phyloP scores from a whole-genome alignment of 1,140 invertebrate genomes.

The Drosophila miranda region DNA sequence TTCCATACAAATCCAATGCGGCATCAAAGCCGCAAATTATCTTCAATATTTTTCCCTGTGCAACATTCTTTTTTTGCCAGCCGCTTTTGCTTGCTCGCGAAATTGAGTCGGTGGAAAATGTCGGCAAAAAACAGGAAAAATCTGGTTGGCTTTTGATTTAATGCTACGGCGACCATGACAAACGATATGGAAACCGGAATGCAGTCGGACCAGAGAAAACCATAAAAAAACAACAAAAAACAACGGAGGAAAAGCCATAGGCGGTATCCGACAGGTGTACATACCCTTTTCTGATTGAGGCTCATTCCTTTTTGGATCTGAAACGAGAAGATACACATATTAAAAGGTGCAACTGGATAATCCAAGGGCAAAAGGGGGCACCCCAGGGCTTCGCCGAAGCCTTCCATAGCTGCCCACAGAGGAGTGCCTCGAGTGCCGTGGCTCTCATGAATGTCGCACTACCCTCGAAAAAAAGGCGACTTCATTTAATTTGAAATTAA shows the following conservation, averaged over 20 bases:
- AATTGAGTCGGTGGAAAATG: constrained; percentile 55
- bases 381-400: no score
- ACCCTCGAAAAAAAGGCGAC: no score
- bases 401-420: no score
- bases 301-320: no score
- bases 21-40: constrained; percentile 63
- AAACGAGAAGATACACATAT: no score
- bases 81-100: constrained; percentile 1
- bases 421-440: no score
- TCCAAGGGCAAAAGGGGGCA: no score
- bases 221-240: neutral
- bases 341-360: no score
- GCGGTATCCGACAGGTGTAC: no score
- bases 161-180: constrained; percentile 50
- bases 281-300: no score
- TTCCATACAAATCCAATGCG: constrained; percentile 63
- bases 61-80: constrained; percentile 10
- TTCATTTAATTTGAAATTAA: constrained; percentile 29
- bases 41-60: constrained; percentile 55
- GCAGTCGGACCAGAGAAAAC: neutral
- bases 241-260: no score
- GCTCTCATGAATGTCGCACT: no score
- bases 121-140: constrained; percentile 16
- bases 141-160: constrained; percentile 64
- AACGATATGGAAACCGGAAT: constrained; percentile 37